A percentile compares a stretch with the other conserved stretches of the same genome.
phyloP scores from a whole-genome alignment of 2,888 invertebrate species.

The Sphaeridia pumilis region DNA sequence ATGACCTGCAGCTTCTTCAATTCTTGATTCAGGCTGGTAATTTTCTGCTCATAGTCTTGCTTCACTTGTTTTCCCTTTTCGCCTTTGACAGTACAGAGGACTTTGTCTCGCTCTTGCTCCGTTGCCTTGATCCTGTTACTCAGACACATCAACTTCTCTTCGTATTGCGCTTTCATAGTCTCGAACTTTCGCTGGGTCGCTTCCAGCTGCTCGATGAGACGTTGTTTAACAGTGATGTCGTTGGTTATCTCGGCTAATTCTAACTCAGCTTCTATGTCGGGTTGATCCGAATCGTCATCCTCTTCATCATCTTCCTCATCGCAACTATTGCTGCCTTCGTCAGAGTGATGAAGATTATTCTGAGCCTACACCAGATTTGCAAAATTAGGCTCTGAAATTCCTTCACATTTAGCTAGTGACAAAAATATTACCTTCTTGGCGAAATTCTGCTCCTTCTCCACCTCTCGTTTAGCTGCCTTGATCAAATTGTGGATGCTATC shows the following conservation, averaged over 20 bases:
- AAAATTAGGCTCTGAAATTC: conserved; percentile 1
- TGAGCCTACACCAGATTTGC: conserved; percentile 1
- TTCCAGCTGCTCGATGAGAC: conserved; percentile 86
- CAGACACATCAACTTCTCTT: conserved; percentile 73
- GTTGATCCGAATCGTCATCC: conserved; percentile 38
- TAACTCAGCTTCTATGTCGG: conserved; percentile 47
- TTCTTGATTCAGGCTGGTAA: conserved; percentile 72
- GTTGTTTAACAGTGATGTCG: conserved; percentile 89
- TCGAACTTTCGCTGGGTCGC: conserved; percentile 73
- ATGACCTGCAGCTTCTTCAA: conserved; percentile 71
- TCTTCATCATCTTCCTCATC: conserved; percentile 30
- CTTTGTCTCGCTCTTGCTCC: conserved; percentile 72
- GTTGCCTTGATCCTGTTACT: conserved; percentile 76
- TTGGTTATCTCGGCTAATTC: conserved; percentile 80
- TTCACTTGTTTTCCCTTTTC: conserved; percentile 58
- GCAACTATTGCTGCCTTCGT: conserved; percentile 38
- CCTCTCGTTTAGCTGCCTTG: conserved; percentile 66
- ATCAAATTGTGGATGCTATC: conserved; percentile 43
- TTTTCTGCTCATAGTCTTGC: conserved; percentile 78
- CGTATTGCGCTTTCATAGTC: conserved; percentile 78
- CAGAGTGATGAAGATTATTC: neutral
- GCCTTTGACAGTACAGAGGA: conserved; percentile 10
- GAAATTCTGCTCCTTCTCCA: conserved; percentile 56
- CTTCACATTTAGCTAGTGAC: too few relatives aligned
- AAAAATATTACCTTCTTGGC: conserved; percentile 42